Conservation (phyloP, 1,140 invertebrate genomes). For the Penaeus chinensis region DNA sequence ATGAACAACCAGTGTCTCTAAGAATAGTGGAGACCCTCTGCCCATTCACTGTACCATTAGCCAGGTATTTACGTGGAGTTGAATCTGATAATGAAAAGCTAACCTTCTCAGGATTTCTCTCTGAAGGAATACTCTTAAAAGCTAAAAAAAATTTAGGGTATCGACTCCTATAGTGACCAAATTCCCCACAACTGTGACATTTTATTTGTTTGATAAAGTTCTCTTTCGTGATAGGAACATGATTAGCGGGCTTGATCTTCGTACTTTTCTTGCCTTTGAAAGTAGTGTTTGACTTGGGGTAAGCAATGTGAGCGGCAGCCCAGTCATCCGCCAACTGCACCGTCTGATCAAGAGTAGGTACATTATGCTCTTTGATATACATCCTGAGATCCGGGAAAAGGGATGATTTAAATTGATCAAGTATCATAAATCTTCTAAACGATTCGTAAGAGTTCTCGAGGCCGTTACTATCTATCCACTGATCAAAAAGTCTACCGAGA, state of each 20-base stretch:
- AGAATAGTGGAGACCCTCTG: conserved; percentile 18
- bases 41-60: no score
- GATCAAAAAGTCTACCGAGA: conserved; percentile 1
- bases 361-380: conserved; percentile 1
- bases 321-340: neutral
- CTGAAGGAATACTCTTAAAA: no score
- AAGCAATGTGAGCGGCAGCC: neutral
- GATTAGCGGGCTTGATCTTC: neutral
- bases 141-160: conserved; percentile 5
- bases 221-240: no score
- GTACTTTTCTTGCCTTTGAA: neutral
- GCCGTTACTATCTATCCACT: neutral
- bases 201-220: no score
- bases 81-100: neutral
- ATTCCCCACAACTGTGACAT: conserved; percentile 15
- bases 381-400: neutral
- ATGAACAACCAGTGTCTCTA: conserved; percentile 36
- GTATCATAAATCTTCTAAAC: conserved; percentile 5
- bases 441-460: neutral
- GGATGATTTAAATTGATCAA: neutral
- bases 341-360: neutral
- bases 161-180: neutral
- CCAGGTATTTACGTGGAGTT: no score
- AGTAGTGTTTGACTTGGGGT: neutral
- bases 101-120: no score